Percentiles rank a stretch among this genome's conserved stretches.
Conservation (phyloP, 2,888 invertebrate genomes). For the Sycophila texana region DNA sequence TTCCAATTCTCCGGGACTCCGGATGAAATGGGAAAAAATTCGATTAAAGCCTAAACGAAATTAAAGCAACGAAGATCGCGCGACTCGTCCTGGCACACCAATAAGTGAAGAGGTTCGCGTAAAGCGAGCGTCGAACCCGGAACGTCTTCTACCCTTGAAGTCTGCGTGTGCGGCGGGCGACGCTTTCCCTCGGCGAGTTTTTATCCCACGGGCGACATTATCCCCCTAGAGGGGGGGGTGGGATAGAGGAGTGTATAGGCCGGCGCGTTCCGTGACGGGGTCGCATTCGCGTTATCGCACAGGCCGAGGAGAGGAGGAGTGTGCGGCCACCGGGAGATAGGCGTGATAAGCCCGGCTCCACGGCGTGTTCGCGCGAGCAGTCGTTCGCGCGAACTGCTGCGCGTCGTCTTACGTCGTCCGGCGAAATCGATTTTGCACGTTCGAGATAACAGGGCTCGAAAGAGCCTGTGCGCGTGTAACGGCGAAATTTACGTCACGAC, state of each 20-base stretch:
- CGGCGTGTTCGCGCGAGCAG: not conserved
- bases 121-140: too few relatives aligned
- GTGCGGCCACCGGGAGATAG: not conserved
- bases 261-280: slow-evolving; percentile 25
- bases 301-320: not conserved
- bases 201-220: too few relatives aligned
- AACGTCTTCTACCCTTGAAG: too few relatives aligned
- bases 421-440: slow-evolving; percentile 30
- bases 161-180: too few relatives aligned
- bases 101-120: too few relatives aligned
- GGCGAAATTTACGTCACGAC: not conserved
- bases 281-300: slow-evolving; percentile 40
- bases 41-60: too few relatives aligned
- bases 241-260: not conserved
- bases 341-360: slow-evolving; percentile 15
- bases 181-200: too few relatives aligned
- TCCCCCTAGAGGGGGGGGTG: not conserved
- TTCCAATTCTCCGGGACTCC: too few relatives aligned
- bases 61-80: too few relatives aligned
- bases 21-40: too few relatives aligned
- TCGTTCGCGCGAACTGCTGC: not conserved
- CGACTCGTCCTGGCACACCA: too few relatives aligned
- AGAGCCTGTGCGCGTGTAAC: not conserved
- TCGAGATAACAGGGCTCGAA: not conserved
- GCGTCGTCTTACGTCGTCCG: slow-evolving; percentile 11